Conservation (phyloP, 2,888 invertebrate genomes). For the Eledona agricola region DNA sequence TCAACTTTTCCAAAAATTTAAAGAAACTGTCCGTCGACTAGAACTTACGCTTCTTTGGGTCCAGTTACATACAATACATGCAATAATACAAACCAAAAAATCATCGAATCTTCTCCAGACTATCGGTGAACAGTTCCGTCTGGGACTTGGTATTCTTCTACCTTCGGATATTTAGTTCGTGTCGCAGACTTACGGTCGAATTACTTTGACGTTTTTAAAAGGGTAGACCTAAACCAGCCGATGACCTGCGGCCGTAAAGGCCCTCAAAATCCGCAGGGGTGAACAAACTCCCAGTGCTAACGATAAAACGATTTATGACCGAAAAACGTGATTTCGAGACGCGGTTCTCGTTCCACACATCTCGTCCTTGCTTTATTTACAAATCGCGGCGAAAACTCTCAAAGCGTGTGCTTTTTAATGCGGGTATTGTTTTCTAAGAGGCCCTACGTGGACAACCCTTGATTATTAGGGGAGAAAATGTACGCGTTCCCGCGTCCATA, state of each 20-base stretch:
- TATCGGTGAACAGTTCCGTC: too few species aligned
- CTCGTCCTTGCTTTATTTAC: too few species aligned
- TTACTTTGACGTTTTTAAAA: constrained; percentile 33
- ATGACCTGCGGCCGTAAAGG: constrained; percentile 53
- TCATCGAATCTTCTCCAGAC: too few species aligned
- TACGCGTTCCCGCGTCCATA: constrained; percentile 38
- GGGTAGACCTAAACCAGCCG: constrained; percentile 45
- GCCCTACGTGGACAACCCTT: constrained; percentile 29
- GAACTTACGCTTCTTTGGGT: too few species aligned
- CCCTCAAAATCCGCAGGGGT: constrained; percentile 44
- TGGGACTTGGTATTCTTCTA: too few species aligned
- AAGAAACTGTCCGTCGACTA: too few species aligned
- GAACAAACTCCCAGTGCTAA: constrained; percentile 37
- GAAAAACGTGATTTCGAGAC: constrained; percentile 21
- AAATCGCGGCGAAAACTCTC: too few species aligned
- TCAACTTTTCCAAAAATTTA: background rate
- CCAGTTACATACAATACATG: too few species aligned
- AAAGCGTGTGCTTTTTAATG: too few species aligned
- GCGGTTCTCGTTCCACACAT: constrained; percentile 10
- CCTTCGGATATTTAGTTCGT: too few species aligned
- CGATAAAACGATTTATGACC: constrained; percentile 26
- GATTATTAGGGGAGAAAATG: constrained; percentile 34
- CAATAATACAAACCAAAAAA: too few species aligned
- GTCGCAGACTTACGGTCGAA: constrained; percentile 27
- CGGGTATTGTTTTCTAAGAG: background rate